Conservation (phyloP, 2,797 vertebrate genomes). For the Delichon dasypus region DNA sequence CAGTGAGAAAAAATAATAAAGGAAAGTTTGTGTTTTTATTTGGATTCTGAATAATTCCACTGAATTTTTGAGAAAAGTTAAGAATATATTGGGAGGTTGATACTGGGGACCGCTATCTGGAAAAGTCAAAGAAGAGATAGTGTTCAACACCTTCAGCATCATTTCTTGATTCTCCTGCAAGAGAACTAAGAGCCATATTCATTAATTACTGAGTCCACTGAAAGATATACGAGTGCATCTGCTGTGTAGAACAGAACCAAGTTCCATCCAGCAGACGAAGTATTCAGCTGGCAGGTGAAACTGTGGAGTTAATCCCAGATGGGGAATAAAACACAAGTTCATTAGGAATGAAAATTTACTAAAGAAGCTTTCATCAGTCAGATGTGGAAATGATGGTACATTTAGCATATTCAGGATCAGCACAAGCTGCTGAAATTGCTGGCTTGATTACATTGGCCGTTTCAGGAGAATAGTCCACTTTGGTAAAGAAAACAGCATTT, state of each 20-base stretch:
- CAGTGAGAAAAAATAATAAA: constrained; percentile 74
- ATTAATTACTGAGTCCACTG: neutral
- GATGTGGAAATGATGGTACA: neutral
- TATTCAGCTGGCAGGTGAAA: neutral
- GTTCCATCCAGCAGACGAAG: neutral
- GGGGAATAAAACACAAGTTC: neutral
- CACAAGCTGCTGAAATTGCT: neutral
- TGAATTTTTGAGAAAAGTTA: constrained; percentile 59
- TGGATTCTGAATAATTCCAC: constrained; percentile 78
- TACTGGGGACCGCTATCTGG: constrained; percentile 57
- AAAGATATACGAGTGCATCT: neutral
- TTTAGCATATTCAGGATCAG: neutral
- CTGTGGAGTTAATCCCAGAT: neutral
- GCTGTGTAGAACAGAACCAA: neutral
- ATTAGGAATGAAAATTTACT: neutral
- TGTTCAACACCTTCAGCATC: constrained; percentile 19
- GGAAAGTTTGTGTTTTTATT: constrained; percentile 74
- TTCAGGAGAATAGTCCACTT: neutral
- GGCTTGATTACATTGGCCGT: neutral
- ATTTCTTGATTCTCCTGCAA: constrained; percentile 55
- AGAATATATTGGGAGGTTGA: constrained; percentile 46
- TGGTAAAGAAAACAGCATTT: neutral
- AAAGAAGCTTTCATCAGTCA: neutral
- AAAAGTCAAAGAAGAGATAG: constrained; percentile 26
- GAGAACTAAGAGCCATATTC: constrained; percentile 68